These are phyloP conservation scores for Jacana jacana DNA, from an alignment of 2,113 vertebrate species.

Conservation along the genomic window DNA sequence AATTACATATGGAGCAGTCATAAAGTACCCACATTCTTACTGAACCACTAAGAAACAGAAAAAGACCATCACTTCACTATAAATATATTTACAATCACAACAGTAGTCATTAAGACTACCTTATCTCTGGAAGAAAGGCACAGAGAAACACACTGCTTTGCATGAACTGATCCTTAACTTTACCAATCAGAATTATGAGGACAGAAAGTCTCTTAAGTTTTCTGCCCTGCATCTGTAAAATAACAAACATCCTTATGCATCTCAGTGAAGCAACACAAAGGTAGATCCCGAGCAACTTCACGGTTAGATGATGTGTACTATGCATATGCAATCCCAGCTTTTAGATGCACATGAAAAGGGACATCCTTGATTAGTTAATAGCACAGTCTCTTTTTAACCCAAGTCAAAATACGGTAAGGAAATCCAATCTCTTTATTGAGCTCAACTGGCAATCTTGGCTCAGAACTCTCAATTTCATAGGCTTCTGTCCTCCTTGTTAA, in stretches of 20 bases:
- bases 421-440: neutral
- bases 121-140: neutral
- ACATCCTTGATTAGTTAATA: neutral
- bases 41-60: neutral
- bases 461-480: neutral
- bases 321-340: neutral
- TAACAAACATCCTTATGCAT: neutral
- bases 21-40: neutral
- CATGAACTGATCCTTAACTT: neutral
- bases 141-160: neutral
- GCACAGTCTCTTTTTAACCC: neutral
- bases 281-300: neutral
- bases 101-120: neutral
- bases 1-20: neutral
- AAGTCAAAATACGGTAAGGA: neutral
- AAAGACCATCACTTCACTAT: neutral
- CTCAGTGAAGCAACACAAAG: neutral
- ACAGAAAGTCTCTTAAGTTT: neutral
- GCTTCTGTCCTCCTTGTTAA: neutral
- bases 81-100: neutral
- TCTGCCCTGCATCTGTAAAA: neutral
- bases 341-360: neutral
- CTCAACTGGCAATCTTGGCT: neutral
- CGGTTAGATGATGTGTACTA: neutral
- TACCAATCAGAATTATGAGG: neutral